Evolutionary conservation across 2,797 vertebrate genomes (phyloP).

Genomic region (Heteromormyrus szaboi): DNA sequence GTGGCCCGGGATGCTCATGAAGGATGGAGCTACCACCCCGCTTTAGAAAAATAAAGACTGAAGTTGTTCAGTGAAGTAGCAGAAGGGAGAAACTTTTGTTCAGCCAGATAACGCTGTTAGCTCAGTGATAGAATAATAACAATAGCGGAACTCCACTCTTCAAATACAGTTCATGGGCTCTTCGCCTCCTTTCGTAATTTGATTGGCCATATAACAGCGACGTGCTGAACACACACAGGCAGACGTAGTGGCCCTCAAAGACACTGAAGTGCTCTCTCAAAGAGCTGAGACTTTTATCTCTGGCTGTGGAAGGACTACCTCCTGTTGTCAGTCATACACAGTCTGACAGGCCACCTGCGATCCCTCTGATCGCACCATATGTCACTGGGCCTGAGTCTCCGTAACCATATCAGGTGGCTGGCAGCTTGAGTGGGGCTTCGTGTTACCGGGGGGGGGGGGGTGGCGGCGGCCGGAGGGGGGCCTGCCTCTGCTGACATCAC

Average conservation of each 20-base stretch:
- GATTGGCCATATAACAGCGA: neutral
- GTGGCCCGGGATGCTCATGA: neutral
- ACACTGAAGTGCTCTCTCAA: neutral
- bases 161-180: neutral
- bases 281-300: neutral
- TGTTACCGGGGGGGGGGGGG: neutral
- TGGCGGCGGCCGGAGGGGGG: neutral
- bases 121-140: neutral
- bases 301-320: neutral
- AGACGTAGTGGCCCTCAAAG: neutral
- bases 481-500: conserved; percentile 25
- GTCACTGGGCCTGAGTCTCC: conserved; percentile 30
- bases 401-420: conserved; percentile 27
- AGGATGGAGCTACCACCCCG: neutral
- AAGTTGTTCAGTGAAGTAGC: neutral
- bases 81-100: neutral
- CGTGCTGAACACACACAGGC: neutral
- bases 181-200: neutral
- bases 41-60: neutral
- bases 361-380: conserved; percentile 36
- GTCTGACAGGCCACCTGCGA: conserved; percentile 16
- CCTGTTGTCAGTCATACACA: neutral
- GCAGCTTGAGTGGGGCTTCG: conserved; percentile 12
- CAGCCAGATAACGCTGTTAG: neutral
- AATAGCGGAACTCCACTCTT: neutral